phyloP scores from a whole-genome alignment of 2,888 invertebrate genomes.

The Yponomeuta plumbellus region DNA sequence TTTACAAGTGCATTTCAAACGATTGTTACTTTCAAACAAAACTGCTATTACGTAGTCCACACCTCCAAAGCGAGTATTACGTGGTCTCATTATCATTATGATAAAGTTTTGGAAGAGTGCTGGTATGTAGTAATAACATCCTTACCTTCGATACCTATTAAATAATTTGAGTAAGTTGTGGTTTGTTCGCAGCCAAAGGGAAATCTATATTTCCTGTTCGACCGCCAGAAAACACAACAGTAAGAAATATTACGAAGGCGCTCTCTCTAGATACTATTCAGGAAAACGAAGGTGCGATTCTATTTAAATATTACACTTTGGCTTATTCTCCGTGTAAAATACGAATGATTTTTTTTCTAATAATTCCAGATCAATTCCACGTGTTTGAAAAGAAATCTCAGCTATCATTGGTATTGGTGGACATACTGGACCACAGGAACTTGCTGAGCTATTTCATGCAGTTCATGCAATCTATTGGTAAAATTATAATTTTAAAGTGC shows the following conservation, averaged over 20 bases:
- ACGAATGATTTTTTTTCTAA: neutral
- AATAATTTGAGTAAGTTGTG: neutral
- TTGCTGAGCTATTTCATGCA: slow-evolving; percentile 90
- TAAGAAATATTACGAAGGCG: slow-evolving; percentile 17
- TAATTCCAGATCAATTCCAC: slow-evolving; percentile 50
- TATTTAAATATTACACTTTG: neutral
- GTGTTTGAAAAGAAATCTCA: slow-evolving; percentile 75
- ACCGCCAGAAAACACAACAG: slow-evolving; percentile 50
- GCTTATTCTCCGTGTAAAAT: neutral
- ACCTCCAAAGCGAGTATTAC: neutral
- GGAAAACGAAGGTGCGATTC: slow-evolving; percentile 49
- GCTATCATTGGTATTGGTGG: slow-evolving; percentile 83
- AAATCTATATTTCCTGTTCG: slow-evolving; percentile 70
- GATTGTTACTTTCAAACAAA: neutral
- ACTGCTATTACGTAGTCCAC: neutral
- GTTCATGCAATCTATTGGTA: slow-evolving; percentile 87
- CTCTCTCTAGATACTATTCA: slow-evolving; percentile 18
- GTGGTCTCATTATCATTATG: slow-evolving; percentile 60
- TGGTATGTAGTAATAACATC: slow-evolving; percentile 57
- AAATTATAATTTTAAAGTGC: slow-evolving; percentile 81
- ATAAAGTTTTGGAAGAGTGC: slow-evolving; percentile 87
- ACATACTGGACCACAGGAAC: slow-evolving; percentile 86
- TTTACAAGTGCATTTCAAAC: slow-evolving; percentile 8
- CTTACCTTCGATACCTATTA: neutral
- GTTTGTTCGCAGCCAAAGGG: slow-evolving; percentile 60